Conservation (phyloP, 2,113 vertebrate species). For the Gallinago undulata region DNA sequence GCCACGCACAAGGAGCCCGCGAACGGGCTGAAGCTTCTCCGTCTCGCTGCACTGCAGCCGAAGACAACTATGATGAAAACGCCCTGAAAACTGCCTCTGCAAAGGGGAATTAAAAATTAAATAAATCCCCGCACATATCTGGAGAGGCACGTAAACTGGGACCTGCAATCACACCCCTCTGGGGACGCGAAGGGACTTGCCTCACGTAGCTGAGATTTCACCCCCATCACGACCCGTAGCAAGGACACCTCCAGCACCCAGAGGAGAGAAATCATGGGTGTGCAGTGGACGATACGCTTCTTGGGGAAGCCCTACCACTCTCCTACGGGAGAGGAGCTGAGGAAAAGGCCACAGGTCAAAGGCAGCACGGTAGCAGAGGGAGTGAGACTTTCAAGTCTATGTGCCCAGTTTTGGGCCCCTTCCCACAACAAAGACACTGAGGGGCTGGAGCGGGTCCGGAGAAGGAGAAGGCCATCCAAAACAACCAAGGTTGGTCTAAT, state of each 20-base stretch:
- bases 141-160: not conserved
- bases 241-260: not conserved
- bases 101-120: not conserved
- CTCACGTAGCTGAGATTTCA: not conserved
- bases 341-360: not conserved
- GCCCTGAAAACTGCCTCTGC: not conserved
- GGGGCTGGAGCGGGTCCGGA: too few species aligned
- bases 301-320: not conserved
- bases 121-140: not conserved
- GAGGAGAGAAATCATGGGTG: not conserved
- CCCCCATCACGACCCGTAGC: fast-evolving
- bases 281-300: not conserved
- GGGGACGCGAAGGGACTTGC: not conserved
- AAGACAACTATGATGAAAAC: not conserved
- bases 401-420: too few species aligned
- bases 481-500: too few species aligned
- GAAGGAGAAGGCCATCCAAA: too few species aligned
- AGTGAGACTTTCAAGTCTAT: not conserved
- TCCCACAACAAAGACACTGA: too few species aligned
- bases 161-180: not conserved
- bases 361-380: not conserved
- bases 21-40: not conserved
- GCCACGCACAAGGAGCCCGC: not conserved
- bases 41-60: not conserved
- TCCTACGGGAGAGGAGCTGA: not conserved